phyloP scores from a whole-genome alignment of 1,140 invertebrate species.

The Pachypeltis micranthus region DNA sequence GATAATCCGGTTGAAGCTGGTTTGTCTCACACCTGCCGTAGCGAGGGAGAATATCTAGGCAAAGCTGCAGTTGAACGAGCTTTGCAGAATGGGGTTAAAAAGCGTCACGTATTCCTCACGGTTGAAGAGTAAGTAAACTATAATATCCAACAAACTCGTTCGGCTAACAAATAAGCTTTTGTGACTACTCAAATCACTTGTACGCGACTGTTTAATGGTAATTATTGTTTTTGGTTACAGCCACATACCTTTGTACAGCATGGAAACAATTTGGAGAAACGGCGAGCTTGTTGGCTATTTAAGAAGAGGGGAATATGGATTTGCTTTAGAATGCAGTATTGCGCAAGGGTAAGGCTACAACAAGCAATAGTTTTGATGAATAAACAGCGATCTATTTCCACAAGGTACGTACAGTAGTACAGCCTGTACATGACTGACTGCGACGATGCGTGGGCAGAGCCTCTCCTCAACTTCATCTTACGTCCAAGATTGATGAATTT shows the following conservation, averaged over 20 bases:
- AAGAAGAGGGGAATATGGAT: conserved; percentile 67
- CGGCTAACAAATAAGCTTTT: not conserved
- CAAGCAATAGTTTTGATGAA: not conserved
- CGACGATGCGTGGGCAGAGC: too few relatives aligned
- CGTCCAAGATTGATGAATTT: too few relatives aligned
- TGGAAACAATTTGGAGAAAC: conserved; percentile 73
- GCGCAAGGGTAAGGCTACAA: conserved; percentile 44
- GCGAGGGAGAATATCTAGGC: conserved; percentile 61
- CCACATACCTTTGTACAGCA: conserved; percentile 60
- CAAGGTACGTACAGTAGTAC: too few relatives aligned
- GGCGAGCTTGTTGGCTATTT: conserved; percentile 62
- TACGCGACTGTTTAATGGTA: not conserved
- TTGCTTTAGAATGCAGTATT: conserved; percentile 55
- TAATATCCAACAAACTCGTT: too few relatives aligned
- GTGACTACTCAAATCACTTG: not conserved
- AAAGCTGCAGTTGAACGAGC: conserved; percentile 52
- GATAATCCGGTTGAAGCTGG: conserved; percentile 78
- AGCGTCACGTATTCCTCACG: conserved; percentile 60
- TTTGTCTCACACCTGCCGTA: conserved; percentile 61
- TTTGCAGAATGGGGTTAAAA: conserved; percentile 51
- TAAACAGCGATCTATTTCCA: not conserved
- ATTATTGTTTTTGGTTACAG: conserved; percentile 30
- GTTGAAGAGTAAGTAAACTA: conserved; percentile 50
- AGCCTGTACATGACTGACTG: too few relatives aligned
- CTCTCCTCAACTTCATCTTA: too few relatives aligned